Evolutionary conservation across 1,140 invertebrate species (phyloP), one percentile per base, ranked within the genome.

Genomic region (Oedothorax gibbosus): DNA sequence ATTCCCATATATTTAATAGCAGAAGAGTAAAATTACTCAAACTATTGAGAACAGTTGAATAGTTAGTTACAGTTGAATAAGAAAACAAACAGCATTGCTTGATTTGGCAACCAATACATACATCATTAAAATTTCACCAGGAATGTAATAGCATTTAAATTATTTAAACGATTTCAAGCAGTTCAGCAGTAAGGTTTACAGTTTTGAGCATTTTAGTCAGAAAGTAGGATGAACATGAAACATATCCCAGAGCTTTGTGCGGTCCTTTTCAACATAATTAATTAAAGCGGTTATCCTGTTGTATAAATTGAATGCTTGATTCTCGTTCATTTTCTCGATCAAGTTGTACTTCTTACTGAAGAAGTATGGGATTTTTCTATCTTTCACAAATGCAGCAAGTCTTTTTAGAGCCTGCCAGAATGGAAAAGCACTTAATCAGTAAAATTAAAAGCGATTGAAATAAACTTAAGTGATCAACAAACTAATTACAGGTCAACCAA

Each of bases 281-380:
- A 82, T 64, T 51, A 82, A 15, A 51, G 11, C 2, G 15, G 9
- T 6, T 12, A 82, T 7, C 54, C 57, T 72, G 12, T 15, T 11
- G 20, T 49, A n/a, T 54, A 84, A 68, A 60, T 84, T 84, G 3
- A n/a, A 0, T 18, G 82, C 57, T 49, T 84, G 71, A 18, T 18
- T 54, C 50, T 18, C 51, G 14, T 18, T 15, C 10, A 84, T 66
- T 68, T 84, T 84, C 7, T 21, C 20, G 5, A 84, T 9, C 54
- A 84, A 76, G 51, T 84, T 84, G n/a, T 68, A 54, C 49, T 60
- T 76, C 60, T 72, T 65, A 20, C 65, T 76, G 12, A 84, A 84
- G 49, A 84, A 77, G 20, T 84, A 84, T 50, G 82, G 72, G 54
- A 84, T 49, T 9, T 57, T 49, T 51, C 18, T 14, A 2, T 18